Conservation (phyloP, 2,888 invertebrate species). For the Willowsia nigromaculata region DNA sequence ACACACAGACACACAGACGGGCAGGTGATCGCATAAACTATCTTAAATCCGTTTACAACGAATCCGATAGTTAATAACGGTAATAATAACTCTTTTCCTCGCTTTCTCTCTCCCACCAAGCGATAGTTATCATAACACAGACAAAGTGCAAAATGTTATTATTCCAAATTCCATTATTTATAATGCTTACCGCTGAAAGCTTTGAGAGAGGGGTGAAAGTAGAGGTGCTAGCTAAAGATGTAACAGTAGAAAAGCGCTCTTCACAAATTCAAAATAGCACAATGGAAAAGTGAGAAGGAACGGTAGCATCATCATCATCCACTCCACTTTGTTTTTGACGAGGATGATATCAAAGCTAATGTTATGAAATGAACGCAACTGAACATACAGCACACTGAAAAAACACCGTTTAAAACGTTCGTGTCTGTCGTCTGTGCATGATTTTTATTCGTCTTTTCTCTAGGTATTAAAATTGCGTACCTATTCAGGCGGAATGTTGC, state of each 20-base stretch:
- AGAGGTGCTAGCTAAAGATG: not conserved
- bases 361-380: not conserved
- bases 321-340: not conserved
- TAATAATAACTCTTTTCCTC: not conserved
- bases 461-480: too few relatives aligned
- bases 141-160: conserved; percentile 59
- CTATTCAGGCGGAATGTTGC: too few relatives aligned
- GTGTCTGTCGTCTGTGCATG: too few relatives aligned
- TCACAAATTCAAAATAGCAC: not conserved
- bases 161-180: conserved; percentile 50
- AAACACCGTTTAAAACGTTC: too few relatives aligned
- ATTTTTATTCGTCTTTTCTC: too few relatives aligned
- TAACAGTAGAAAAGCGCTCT: not conserved
- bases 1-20: too few relatives aligned
- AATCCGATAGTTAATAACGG: too few relatives aligned
- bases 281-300: not conserved
- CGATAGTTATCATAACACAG: not conserved
- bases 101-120: not conserved
- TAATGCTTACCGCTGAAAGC: not conserved
- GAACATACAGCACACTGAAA: too few relatives aligned
- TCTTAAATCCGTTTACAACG: too few relatives aligned
- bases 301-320: not conserved
- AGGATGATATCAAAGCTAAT: not conserved
- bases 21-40: too few relatives aligned
- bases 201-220: not conserved